Percentiles rank a stretch among this genome's conserved stretches.
Conservation (phyloP, 1,140 invertebrate genomes). For the Coelopa frigida region DNA sequence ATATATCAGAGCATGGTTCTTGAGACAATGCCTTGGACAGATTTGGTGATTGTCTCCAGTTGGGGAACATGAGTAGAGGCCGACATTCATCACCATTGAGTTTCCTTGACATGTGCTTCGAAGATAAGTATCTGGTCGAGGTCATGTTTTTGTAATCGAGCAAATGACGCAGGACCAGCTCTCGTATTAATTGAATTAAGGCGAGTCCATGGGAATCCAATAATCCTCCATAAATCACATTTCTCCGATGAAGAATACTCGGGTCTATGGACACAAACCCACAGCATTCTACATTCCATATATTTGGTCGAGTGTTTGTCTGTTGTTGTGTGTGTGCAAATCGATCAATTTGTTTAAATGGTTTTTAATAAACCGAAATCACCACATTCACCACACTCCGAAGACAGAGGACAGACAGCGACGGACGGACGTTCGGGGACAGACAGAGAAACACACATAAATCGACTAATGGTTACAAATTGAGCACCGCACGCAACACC, state of each 20-base stretch:
- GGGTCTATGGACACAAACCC: neutral
- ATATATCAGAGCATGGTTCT: too few relatives aligned
- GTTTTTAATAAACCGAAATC: constrained; percentile 38
- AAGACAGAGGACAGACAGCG: too few relatives aligned
- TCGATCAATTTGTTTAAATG: constrained; percentile 34
- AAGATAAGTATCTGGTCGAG: too few relatives aligned
- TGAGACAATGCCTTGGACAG: too few relatives aligned
- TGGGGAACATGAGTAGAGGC: too few relatives aligned
- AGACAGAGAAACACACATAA: too few relatives aligned
- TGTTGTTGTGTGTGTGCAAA: constrained; percentile 7
- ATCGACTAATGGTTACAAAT: constrained; percentile 43
- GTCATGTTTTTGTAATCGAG: neutral
- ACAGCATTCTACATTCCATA: neutral
- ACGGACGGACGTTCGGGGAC: too few relatives aligned
- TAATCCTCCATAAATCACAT: too few relatives aligned
- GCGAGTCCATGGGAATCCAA: neutral
- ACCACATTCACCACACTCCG: constrained; percentile 19
- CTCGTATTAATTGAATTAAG: neutral
- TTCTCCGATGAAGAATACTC: neutral
- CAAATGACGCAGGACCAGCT: neutral
- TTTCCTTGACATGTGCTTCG: too few relatives aligned
- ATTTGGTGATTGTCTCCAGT: too few relatives aligned
- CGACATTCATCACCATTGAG: too few relatives aligned
- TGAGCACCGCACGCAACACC: constrained; percentile 16
- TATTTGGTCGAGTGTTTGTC: neutral